Evolutionary conservation across 2,888 invertebrate species (phyloP).

Genomic region (Salticus scenicus): DNA sequence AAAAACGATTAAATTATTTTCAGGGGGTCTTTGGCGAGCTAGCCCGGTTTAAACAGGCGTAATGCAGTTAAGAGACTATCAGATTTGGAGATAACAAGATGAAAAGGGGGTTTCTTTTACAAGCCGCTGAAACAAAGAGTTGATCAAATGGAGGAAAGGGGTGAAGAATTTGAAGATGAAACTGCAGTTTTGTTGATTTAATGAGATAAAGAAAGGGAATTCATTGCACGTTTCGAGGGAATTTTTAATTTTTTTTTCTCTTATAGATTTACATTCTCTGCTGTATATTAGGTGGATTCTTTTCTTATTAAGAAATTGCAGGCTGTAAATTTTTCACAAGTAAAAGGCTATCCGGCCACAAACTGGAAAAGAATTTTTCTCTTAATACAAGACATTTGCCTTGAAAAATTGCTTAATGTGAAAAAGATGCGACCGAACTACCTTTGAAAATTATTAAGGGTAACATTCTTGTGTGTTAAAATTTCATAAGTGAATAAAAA

Average conservation of each 20-base stretch:
- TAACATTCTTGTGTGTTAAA: no score
- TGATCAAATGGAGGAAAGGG: conserved; percentile 51
- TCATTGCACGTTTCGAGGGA: conserved; percentile 41
- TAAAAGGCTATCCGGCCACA: no score
- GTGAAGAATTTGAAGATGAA: conserved; percentile 2
- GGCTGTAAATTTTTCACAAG: no score
- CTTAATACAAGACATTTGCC: no score
- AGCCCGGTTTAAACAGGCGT: conserved; percentile 61
- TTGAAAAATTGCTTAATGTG: no score
- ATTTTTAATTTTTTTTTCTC: conserved; percentile 26
- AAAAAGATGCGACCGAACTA: no score
- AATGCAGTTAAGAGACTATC: conserved; percentile 66
- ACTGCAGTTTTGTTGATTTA: conserved; percentile 57
- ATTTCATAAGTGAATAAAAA: no score
- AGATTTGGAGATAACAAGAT: conserved; percentile 62
- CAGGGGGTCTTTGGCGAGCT: conserved; percentile 51
- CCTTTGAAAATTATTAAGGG: no score
- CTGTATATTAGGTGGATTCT: background rate
- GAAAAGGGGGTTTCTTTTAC: conserved; percentile 38
- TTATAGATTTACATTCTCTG: no score
- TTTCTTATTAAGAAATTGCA: no score
- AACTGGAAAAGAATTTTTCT: no score
- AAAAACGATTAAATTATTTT: conserved; percentile 62
- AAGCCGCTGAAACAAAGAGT: background rate
- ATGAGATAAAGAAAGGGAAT: conserved; percentile 28